Percentiles rank a stretch among this genome's conserved stretches.
Conservation (phyloP, 2,797 vertebrate species). For the Tangara arthus region DNA sequence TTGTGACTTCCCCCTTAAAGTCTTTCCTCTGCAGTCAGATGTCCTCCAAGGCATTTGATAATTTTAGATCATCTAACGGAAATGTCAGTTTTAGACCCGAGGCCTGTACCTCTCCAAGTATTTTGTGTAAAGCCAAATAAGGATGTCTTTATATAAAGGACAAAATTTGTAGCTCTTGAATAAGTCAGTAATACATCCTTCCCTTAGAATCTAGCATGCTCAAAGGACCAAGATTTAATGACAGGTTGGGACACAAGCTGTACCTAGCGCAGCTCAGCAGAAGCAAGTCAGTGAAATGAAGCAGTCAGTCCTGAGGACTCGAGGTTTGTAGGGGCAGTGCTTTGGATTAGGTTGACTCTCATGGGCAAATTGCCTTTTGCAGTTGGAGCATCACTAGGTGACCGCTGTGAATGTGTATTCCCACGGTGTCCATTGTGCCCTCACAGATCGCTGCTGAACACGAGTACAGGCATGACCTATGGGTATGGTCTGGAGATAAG, state of each 20-base stretch:
- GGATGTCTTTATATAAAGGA: neutral
- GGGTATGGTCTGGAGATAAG: neutral
- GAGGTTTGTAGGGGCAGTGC: neutral
- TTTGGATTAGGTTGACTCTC: neutral
- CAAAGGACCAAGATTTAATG: neutral
- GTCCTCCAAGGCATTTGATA: neutral
- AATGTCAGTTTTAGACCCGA: conserved; percentile 26
- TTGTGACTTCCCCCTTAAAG: neutral
- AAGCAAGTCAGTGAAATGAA: neutral
- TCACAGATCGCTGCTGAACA: rapidly evolving
- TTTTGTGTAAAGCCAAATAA: neutral
- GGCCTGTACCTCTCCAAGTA: neutral
- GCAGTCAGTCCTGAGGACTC: neutral
- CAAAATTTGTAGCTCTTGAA: neutral
- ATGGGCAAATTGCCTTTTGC: neutral
- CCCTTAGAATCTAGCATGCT: neutral
- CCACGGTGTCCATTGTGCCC: neutral
- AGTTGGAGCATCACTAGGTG: neutral
- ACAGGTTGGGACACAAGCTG: neutral
- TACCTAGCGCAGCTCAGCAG: neutral
- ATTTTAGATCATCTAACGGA: neutral
- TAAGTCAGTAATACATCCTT: neutral
- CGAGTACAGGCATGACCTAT: neutral
- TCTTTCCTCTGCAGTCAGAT: neutral
- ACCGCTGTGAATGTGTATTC: neutral